Evolutionary conservation across 2,797 vertebrate species (phyloP).

Genomic region (Carapus acus): DNA sequence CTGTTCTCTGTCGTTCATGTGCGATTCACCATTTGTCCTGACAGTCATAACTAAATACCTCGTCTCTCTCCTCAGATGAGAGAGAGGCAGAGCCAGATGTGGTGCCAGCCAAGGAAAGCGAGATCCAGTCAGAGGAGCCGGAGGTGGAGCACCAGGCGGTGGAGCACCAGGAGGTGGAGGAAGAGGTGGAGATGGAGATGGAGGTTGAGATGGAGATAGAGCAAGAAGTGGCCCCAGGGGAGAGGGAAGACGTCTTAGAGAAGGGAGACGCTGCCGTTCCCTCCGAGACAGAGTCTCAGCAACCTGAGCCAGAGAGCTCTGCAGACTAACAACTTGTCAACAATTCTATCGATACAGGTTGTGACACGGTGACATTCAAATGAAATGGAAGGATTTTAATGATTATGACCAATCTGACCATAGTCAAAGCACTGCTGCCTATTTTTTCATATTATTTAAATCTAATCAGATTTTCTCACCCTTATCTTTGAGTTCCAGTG

Average conservation of each 20-base stretch:
- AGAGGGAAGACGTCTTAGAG: not conserved
- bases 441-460: too few relatives aligned
- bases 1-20: not conserved
- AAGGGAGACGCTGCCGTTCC: conserved; percentile 7
- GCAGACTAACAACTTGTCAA: not conserved
- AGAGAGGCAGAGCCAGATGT: conserved; percentile 39
- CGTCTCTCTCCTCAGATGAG: conserved; percentile 49
- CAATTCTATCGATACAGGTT: conserved; percentile 1
- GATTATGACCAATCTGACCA: not conserved
- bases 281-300: conserved; percentile 29
- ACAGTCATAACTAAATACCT: not conserved
- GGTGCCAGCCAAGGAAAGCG: conserved; percentile 14
- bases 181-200: not conserved
- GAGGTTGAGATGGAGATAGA: not conserved
- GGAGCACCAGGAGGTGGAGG: not conserved
- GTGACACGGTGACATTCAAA: conserved; percentile 17
- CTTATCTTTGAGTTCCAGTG: too few relatives aligned
- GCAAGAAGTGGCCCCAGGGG: conserved; percentile 13
- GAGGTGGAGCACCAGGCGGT: not conserved
- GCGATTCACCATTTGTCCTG: not conserved
- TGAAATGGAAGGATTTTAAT: conserved; percentile 10
- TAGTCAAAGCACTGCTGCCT: too few relatives aligned
- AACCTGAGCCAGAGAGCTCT: conserved; percentile 25
- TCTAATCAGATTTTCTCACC: too few relatives aligned
- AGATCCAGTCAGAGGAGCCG: conserved; percentile 31